These are phyloP conservation scores for Origma solitaria DNA, from an alignment of 2,113 vertebrate species.

Conservation along the genomic window DNA sequence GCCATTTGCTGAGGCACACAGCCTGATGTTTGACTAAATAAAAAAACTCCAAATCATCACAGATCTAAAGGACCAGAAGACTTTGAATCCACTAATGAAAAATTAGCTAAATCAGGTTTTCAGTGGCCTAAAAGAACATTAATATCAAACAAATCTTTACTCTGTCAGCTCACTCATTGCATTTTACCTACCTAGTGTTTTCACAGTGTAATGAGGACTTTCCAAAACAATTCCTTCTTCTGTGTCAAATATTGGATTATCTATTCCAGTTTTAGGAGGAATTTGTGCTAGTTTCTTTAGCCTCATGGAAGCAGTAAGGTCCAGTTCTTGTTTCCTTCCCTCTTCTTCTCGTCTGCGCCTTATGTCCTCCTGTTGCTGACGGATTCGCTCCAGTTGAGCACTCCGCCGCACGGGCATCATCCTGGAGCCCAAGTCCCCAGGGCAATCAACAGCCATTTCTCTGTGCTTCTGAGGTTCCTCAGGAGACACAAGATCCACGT, in stretches of 20 bases:
- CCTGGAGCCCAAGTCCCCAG: constrained; percentile 88
- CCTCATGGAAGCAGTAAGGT: constrained; percentile 86
- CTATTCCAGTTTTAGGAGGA: constrained; percentile 90
- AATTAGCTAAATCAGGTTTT: neutral
- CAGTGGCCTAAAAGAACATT: neutral
- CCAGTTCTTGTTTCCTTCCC: constrained; percentile 84
- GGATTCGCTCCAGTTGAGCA: constrained; percentile 85
- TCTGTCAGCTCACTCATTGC: neutral
- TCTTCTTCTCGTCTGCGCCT: constrained; percentile 83
- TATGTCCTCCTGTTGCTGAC: constrained; percentile 89
- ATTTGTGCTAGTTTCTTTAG: constrained; percentile 89
- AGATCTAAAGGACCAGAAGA: neutral
- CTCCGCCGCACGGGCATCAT: constrained; percentile 82
- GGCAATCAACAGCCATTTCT: constrained; percentile 93
- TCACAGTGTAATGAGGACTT: constrained; percentile 76
- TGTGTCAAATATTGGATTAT: constrained; percentile 92
- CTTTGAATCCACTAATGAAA: neutral
- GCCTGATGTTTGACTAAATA: neutral
- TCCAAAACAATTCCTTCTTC: constrained; percentile 79
- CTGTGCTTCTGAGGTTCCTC: constrained; percentile 80
- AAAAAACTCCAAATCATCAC: neutral
- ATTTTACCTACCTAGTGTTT: constrained; percentile 73
- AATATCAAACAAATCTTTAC: neutral
- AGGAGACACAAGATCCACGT: constrained; percentile 70
- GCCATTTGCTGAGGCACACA: neutral